A percentile compares a stretch with the other conserved stretches of the same genome.
Evolutionary conservation across 92 coral and sea anemone genomes (phyloP).

Genomic region (Micromussa lordhowensis): DNA sequence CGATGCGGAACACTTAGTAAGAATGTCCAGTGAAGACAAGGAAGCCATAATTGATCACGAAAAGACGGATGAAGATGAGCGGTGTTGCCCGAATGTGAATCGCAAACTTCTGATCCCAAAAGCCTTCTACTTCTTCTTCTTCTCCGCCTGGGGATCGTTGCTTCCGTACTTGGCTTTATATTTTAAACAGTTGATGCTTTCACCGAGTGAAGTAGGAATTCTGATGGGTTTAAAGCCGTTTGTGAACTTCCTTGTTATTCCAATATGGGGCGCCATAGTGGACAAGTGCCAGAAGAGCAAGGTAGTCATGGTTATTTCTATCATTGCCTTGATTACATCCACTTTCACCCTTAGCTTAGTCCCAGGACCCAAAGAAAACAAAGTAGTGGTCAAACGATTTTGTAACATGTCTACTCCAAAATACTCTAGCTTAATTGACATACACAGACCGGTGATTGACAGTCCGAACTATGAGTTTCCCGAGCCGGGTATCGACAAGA

Average conservation of each 20-base stretch:
- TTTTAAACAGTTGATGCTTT: slow-evolving; percentile 95
- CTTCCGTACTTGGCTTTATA: slow-evolving; percentile 96
- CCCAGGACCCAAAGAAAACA: slow-evolving; percentile 89
- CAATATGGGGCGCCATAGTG: slow-evolving; percentile 99
- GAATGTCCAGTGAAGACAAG: slow-evolving; percentile 72
- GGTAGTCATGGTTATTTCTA: slow-evolving; percentile 83
- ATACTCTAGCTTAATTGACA: slow-evolving; percentile 70
- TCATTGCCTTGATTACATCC: slow-evolving; percentile 88
- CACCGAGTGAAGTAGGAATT: slow-evolving; percentile 98
- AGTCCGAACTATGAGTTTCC: slow-evolving; percentile 86
- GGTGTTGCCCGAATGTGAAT: slow-evolving; percentile 94
- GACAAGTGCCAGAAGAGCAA: slow-evolving; percentile 98
- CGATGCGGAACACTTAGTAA: slow-evolving; percentile 1
- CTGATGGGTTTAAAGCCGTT: slow-evolving; percentile 98
- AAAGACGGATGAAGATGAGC: slow-evolving; percentile 48
- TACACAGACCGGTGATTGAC: slow-evolving; percentile 79
- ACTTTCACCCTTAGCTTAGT: slow-evolving; percentile 91
- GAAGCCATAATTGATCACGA: slow-evolving; percentile 64
- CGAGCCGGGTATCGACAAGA: slow-evolving; percentile 94
- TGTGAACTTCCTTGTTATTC: slow-evolving; percentile 96
- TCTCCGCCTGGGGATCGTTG: slow-evolving; percentile 98
- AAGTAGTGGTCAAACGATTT: slow-evolving; percentile 78
- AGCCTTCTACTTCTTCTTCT: slow-evolving; percentile 93
- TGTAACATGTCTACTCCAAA: slow-evolving; percentile 81
- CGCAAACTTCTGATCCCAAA: slow-evolving; percentile 91